Evolutionary conservation across 2,797 vertebrate genomes (phyloP), one percentile per base, ranked within the genome.

Genomic region (Danio jaintianensis): DNA sequence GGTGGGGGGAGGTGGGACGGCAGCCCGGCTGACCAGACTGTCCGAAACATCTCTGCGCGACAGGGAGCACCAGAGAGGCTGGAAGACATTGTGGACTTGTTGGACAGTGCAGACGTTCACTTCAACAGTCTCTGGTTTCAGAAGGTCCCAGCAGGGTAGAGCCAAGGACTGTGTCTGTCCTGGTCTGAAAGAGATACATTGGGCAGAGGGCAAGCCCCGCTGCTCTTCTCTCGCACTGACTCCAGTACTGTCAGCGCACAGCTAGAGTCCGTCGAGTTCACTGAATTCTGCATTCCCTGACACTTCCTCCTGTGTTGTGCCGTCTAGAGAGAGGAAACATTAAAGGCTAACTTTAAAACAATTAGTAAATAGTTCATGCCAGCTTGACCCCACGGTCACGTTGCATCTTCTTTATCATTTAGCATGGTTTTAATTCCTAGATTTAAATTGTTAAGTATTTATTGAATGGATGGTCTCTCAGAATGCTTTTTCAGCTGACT

Each of bases 111-210:
- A 94, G 94, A 97, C 95, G 85, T 96, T 96, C 96, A 99, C 97
- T 96, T 99, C 97, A 99, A 98, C 95, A 93, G 91, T 98, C 96
- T 99, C 96, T 94, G 88, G 93, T 98, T 99, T 97, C 98, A 98
- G 94, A 92, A 91, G 90, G 92, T 94, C 97, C 90, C 97, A 99
- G 97, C 96, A 96, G 97, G 97, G 93, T 94, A 92, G 89, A 92
- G 93, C 93, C 90, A 89, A 89, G 92, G 62, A 92, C 92, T 92
- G 89, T 84, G 92, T 90, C 88, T 84, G 84, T 86, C 88, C 86
- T 86, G 86, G 90, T 92, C 91, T 90, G 89, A 91, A 92, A 92
- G 91, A 91, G 93, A 95, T 94, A 95, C 95, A 96, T 94, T 92
- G 96, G 96, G 89, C 90, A 81, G 95, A 87, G 90, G 93, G 93